Evolutionary conservation across 2,888 invertebrate species (phyloP), one percentile per base, ranked within the genome.

Genomic region (Poecilus cupreus): DNA sequence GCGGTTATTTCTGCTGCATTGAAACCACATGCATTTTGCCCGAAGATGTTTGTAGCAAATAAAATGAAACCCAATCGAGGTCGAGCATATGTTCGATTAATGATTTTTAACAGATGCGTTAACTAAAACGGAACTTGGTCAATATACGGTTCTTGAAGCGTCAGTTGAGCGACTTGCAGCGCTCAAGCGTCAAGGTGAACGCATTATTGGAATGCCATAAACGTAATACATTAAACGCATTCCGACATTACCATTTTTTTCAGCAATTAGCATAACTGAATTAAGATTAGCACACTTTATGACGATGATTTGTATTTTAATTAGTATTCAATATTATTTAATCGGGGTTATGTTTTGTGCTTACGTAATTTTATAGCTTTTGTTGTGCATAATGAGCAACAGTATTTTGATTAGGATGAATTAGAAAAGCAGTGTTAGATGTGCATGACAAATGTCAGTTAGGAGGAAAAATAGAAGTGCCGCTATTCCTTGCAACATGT

Each of bases 81-180:
- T 77, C 77, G 60, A 77, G 54, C 77, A 77, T 77, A 77, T 77
- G 77, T 77, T 77, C 32, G 77, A 77, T 77, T 39, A 60, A 60
- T 37, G 20, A 60, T 77, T 77, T 77, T 77, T 77, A 37, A 32
- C 13, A 57, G 60, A 57, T 60, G 60, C 13, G 37, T 43, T 37
- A 54, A 39, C 22, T 24, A 54, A 57, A 77, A 77, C 77, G 77
- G 77, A 77, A 77, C 77, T 60, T 77, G 46, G 46, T 46, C 72
- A 24, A 43, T 43, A 60, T 76, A 77, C 77, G 60, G 77, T 77
- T 77, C 22, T 60, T 76, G 57, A 54, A 57, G 16, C 37, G 64
- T 68, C 64, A 68, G 64, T 20, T 68, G 64, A 68, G 37, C 64
- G 64, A 68, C 37, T 68, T 68, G 32, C 13, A 6, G 39, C 39